Evolutionary conservation across 2,113 vertebrate species (phyloP), one percentile per base, ranked within the genome.

Genomic region (Marcusenius ussheri): DNA sequence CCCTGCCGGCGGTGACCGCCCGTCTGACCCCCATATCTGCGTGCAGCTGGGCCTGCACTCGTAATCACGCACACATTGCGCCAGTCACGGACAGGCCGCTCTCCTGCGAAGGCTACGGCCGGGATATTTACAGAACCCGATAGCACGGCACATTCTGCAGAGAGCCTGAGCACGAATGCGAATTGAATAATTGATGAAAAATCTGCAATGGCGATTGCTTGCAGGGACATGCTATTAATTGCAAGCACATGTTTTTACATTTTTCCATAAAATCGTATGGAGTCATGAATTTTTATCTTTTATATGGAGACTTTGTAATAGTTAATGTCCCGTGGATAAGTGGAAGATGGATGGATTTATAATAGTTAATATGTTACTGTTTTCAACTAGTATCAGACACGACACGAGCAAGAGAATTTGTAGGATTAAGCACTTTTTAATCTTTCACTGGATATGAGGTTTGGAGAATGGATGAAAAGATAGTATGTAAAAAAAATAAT

Each of bases 1-100:
- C 87, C 91, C 92, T 89, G 91, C 84, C 90, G 92, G 88, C 90
- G 0, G 0, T 90, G 92, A 89, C 93, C 92, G 90, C 89, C 90
- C 56, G 88, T 89, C 90, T 84, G 31, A 39, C 21, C n/a, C 49
- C 35, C 50, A 50, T 56, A 56, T 53, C 31, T 74, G 17, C 9
- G 10, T 88, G 19, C 80, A 90, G 89, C 80, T 91, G 89, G 56
- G 84, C 88, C 66, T 53, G 53, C 24, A 31, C 62, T 87, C 80
- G 31, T 70, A 51, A 91, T 77, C 87, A 70, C n/a, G 51, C 83
- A 31, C 87, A 90, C 50, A 87, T 46, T 47, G 6, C 15, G 15
- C 49, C 47, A 45, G 74, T 80, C 51, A 47, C 35, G 46, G 66
- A 17, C 24, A 90, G 31, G 27, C 88, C 31, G 31, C 45, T 89